Evolutionary conservation across 2,113 vertebrate species (phyloP), one percentile per base, ranked within the genome.

Genomic region (Brachyhypopomus occidentalis): DNA sequence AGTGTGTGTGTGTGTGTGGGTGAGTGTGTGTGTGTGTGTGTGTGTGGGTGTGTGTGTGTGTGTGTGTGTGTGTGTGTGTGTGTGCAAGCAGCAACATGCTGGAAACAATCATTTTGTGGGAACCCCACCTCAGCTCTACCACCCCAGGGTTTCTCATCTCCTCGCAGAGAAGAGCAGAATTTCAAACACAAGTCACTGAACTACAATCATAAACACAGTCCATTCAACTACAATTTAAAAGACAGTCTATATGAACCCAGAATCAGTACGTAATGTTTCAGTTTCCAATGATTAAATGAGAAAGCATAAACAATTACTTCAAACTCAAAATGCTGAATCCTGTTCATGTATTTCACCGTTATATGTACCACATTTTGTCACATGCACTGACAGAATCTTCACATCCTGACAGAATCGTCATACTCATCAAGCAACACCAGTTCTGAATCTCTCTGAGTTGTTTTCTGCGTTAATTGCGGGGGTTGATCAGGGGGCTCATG

Each of bases 81-180:
- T 63, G 62, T 67, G 62, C 81, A 87, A 87, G 86, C 79, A 81
- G 84, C 30, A 80, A 85, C 86, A 87, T 72, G 86, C 86, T 82
- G 82, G 86, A 81, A 85, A 84, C 84, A 77, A 85, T 85, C 84
- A 83, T 75, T 82, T 77, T 79, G 76, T 76, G 72, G 81, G 77
- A 75, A 72, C 72, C 73, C 70, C 77, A 81, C 66, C 79, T 70
- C 22, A 72, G 73, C 64, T 77, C 79, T 62, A 62, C 76, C 79
- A 76, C 81, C 76, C 70, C 23, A 36, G 82, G 56, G 48, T 82
- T 70, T 75, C 63, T 48, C 66, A 82, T 77, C 75, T 83, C 38
- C 72, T 84, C 59, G 64, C n/a, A 55, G 72, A 72, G 81, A 64
- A 38, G 70, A 66, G 41, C 30, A n/a, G 77, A 84, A 80, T 60